A percentile compares a stretch with the other conserved stretches of the same genome.
Evolutionary conservation across 2,113 vertebrate genomes (phyloP).

Genomic region (Felis chaus): DNA sequence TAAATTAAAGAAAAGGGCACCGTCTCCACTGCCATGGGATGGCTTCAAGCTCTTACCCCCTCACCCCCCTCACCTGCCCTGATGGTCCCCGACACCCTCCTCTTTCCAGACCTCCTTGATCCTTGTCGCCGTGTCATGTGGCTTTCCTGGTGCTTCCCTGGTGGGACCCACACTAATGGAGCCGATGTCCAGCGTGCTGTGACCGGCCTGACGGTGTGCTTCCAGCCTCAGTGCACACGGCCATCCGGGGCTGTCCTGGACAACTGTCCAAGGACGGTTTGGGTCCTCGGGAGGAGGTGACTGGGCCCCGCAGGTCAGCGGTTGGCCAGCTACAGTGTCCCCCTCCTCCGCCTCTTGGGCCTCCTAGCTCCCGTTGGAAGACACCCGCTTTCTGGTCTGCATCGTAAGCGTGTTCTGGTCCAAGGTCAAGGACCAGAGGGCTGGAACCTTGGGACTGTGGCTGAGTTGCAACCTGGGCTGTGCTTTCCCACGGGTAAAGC

Average conservation of each 20-base stretch:
- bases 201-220: background rate
- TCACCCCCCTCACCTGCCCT: too few relatives aligned
- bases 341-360: too few relatives aligned
- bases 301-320: too few relatives aligned
- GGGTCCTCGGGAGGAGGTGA: background rate
- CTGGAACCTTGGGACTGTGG: background rate
- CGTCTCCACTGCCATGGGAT: background rate
- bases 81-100: background rate
- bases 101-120: background rate
- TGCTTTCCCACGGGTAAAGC: background rate
- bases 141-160: background rate
- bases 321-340: background rate
- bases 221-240: background rate
- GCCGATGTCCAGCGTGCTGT: accelerated
- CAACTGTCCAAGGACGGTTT: background rate
- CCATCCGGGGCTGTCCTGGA: too few relatives aligned
- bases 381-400: background rate
- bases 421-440: background rate
- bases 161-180: background rate
- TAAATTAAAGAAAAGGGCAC: background rate
- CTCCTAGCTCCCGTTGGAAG: background rate
- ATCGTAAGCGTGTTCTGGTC: accelerated
- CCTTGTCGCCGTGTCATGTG: background rate
- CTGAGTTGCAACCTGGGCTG: background rate
- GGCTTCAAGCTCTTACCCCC: background rate